Conservation (phyloP, 1,140 invertebrate species). For the Berghia stephanieae region DNA sequence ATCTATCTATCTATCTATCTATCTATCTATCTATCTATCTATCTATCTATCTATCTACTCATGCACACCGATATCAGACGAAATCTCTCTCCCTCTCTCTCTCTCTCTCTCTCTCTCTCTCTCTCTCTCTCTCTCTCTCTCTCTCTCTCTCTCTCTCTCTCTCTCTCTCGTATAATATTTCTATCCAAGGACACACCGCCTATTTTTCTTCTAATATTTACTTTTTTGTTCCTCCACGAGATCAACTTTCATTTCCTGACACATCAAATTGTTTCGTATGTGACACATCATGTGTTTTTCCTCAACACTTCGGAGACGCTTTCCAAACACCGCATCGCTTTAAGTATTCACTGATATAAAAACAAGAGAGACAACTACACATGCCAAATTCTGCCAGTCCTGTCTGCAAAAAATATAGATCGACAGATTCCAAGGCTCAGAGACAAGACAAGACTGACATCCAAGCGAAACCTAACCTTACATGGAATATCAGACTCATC, state of each 20-base stretch:
- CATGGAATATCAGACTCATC: too few relatives aligned
- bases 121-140: too few relatives aligned
- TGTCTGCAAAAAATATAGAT: too few relatives aligned
- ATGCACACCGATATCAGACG: neutral
- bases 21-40: neutral
- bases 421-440: too few relatives aligned
- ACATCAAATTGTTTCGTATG: neutral
- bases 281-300: neutral
- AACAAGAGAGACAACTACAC: neutral
- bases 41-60: neutral
- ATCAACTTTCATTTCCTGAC: neutral
- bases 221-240: neutral
- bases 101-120: neutral
- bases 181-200: too few relatives aligned
- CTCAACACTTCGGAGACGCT: neutral
- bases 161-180: too few relatives aligned
- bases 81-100: neutral
- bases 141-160: too few relatives aligned
- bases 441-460: too few relatives aligned
- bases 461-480: too few relatives aligned
- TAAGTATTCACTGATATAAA: neutral
- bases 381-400: too few relatives aligned
- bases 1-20: constrained; percentile 16
- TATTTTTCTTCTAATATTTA: neutral
- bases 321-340: neutral